Percentiles rank a stretch among this genome's conserved stretches.
phyloP scores from a whole-genome alignment of 2,888 invertebrate species.

The Drosophila dives region DNA sequence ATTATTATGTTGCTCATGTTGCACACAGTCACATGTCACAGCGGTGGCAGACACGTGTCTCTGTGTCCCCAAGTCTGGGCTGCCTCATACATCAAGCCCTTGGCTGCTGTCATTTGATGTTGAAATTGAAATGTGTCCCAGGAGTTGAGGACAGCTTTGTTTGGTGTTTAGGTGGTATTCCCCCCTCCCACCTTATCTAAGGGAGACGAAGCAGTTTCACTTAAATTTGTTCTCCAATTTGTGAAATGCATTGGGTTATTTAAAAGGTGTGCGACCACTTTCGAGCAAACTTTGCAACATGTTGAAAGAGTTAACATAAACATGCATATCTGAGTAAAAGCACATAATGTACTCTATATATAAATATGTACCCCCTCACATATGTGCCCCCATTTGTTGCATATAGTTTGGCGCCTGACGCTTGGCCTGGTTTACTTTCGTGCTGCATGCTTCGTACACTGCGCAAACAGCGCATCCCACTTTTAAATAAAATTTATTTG shows the following conservation, averaged over 20 bases:
- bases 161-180: not conserved
- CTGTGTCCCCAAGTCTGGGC: conserved; percentile 8
- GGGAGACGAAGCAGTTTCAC: not conserved
- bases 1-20: conserved; percentile 67
- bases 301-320: conserved; percentile 5
- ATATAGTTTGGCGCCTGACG: conserved; percentile 54
- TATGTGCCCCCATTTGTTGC: conserved; percentile 14
- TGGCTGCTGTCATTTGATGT: conserved; percentile 55
- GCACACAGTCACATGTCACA: conserved; percentile 28
- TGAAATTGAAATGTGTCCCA: conserved; percentile 72
- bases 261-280: not conserved
- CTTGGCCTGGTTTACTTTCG: conserved; percentile 76
- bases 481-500: conserved; percentile 62
- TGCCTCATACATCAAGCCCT: conserved; percentile 52
- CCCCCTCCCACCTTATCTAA: no score
- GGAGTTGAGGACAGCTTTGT: conserved; percentile 20
- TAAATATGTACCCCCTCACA: not conserved
- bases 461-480: conserved; percentile 26
- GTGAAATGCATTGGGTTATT: conserved; percentile 29
- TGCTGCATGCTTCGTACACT: conserved; percentile 32
- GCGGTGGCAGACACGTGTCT: conserved; percentile 60
- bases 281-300: conserved; percentile 11
- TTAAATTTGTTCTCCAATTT: conserved; percentile 19
- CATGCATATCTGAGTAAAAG: conserved; percentile 4
- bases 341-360: conserved; percentile 7